Conservation (phyloP, 1,140 invertebrate species). For the Euura saliciscinereae region DNA sequence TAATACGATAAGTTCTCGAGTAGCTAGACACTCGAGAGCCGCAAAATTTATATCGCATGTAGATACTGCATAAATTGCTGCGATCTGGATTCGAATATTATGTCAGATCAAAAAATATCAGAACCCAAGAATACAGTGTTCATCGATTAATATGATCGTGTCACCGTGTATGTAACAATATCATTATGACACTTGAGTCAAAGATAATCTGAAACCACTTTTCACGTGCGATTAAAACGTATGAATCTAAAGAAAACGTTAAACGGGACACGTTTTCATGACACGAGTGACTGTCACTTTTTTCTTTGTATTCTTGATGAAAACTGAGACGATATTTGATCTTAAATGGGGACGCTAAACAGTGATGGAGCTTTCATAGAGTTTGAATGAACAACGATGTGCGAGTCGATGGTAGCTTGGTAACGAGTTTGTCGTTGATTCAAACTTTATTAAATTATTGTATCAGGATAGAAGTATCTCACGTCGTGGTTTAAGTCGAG, state of each 20-base stretch:
- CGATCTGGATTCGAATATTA: constrained; percentile 28
- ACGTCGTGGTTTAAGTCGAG: background rate
- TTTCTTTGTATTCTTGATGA: background rate
- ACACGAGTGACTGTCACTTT: background rate
- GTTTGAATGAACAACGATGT: background rate
- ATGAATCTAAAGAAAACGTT: background rate
- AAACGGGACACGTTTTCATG: background rate
- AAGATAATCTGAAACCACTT: background rate
- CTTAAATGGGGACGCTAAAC: background rate
- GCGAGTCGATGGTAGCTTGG: background rate
- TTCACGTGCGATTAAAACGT: background rate
- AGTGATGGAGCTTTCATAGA: background rate
- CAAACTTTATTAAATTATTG: background rate
- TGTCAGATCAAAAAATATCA: constrained; percentile 42
- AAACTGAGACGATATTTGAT: background rate
- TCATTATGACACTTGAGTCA: background rate
- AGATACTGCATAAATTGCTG: constrained; percentile 33
- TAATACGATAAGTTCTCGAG: too few relatives aligned
- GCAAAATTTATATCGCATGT: constrained; percentile 10
- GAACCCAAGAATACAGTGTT: constrained; percentile 38
- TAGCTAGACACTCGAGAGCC: too few relatives aligned
- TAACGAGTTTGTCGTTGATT: background rate
- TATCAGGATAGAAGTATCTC: background rate
- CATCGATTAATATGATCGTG: background rate
- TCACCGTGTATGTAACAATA: background rate